A percentile compares a stretch with the other conserved stretches of the same genome.
Conservation (phyloP, 2,888 invertebrate species). For the Sinelater perroti region DNA sequence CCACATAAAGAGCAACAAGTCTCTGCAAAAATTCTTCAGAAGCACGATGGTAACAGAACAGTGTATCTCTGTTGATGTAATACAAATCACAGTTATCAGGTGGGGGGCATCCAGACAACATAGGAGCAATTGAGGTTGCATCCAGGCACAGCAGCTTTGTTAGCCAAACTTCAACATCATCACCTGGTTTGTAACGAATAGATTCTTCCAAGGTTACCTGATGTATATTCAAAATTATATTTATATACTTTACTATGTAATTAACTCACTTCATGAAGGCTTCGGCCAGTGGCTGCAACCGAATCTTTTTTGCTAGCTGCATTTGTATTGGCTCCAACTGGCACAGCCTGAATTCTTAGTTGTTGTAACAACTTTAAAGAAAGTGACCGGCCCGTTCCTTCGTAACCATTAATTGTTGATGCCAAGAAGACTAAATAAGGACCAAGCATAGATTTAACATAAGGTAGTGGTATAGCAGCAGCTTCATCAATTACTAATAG, state of each 20-base stretch:
- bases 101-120: conserved; percentile 84
- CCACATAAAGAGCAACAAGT: conserved; percentile 91
- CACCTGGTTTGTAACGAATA: conserved; percentile 89
- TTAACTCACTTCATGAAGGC: conserved; percentile 65
- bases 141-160: conserved; percentile 91
- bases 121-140: conserved; percentile 73
- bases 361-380: conserved; percentile 95
- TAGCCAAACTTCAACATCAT: conserved; percentile 91
- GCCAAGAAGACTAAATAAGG: conserved; percentile 95
- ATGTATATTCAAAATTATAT: background rate
- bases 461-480: conserved; percentile 95
- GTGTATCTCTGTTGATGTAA: conserved; percentile 88
- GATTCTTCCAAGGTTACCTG: conserved; percentile 89
- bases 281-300: conserved; percentile 63
- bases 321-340: conserved; percentile 65
- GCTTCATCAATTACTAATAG: conserved; percentile 97
- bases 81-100: conserved; percentile 90
- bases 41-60: conserved; percentile 96
- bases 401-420: conserved; percentile 97
- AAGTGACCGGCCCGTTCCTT: conserved; percentile 96
- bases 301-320: conserved; percentile 58
- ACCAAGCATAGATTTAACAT: conserved; percentile 87
- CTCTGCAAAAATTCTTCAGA: conserved; percentile 92
- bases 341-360: conserved; percentile 71
- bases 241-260: too few species aligned